A percentile compares a stretch with the other conserved stretches of the same genome.
phyloP scores from a whole-genome alignment of 1,140 invertebrate species.

The Cydia fagiglandana region DNA sequence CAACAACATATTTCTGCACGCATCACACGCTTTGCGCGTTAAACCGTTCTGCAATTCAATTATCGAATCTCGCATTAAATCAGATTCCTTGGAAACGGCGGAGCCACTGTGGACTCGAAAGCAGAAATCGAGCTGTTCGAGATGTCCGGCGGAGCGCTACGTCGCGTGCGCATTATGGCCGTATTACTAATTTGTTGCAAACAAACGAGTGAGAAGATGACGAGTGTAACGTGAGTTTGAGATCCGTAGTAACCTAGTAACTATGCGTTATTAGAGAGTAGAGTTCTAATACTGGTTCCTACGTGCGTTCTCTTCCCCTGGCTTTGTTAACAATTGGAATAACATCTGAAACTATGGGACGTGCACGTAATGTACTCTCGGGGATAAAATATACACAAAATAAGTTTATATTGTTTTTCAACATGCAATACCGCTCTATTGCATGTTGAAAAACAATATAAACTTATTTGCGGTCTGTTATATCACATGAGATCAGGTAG shows the following conservation, averaged over 20 bases:
- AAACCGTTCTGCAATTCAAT: slow-evolving; percentile 11
- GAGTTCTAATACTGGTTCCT: too few species aligned
- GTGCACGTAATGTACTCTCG: too few species aligned
- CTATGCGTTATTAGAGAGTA: too few species aligned
- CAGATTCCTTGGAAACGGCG: neutral
- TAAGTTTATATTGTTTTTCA: neutral
- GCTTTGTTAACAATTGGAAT: too few species aligned
- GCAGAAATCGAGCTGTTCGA: slow-evolving; percentile 34
- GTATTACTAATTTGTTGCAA: neutral
- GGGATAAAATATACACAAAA: too few species aligned
- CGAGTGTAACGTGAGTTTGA: too few species aligned
- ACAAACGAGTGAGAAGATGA: neutral
- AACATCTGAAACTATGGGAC: too few species aligned
- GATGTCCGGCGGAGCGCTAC: slow-evolving; percentile 38
- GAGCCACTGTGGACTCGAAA: neutral
- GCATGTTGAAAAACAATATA: too few species aligned
- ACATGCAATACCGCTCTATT: too few species aligned
- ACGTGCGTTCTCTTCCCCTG: too few species aligned
- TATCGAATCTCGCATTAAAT: slow-evolving; percentile 20
- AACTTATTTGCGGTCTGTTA: neutral
- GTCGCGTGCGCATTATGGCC: slow-evolving; percentile 35
- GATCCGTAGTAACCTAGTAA: too few species aligned
- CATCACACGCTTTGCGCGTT: neutral
- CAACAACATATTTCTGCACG: neutral
- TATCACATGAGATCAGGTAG: neutral